phyloP scores from a whole-genome alignment of 2,888 invertebrate species.

The Chydorus sphaericus region DNA sequence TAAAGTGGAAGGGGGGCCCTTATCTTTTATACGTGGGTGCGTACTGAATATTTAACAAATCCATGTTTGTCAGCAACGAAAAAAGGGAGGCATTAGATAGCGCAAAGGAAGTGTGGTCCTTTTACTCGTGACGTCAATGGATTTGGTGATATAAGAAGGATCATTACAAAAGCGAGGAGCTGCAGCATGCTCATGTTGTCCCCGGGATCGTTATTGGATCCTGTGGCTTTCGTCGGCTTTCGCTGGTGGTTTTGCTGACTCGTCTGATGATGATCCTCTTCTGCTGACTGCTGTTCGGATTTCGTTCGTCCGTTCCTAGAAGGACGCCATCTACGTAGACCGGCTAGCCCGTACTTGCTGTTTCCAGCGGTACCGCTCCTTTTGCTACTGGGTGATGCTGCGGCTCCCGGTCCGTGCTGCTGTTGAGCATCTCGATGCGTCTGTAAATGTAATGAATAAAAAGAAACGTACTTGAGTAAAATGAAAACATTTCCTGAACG shows the following conservation, averaged over 20 bases:
- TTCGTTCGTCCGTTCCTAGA: neutral
- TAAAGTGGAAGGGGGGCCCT: too few species aligned
- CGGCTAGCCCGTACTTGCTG: neutral
- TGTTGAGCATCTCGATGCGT: neutral
- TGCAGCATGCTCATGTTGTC: slow-evolving; percentile 13
- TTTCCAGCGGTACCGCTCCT: too few species aligned
- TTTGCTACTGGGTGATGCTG: neutral
- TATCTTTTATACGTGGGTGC: too few species aligned
- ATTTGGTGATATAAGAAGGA: neutral
- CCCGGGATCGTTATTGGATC: neutral
- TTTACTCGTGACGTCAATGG: too few species aligned
- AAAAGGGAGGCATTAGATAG: too few species aligned
- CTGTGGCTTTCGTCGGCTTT: neutral
- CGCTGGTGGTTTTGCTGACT: neutral
- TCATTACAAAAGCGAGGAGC: slow-evolving; percentile 13
- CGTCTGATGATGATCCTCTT: neutral
- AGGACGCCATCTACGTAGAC: neutral
- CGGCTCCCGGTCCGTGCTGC: neutral
- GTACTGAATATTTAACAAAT: too few species aligned
- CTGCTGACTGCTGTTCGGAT: neutral
- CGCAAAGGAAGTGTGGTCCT: too few species aligned
- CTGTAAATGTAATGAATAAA: too few species aligned
- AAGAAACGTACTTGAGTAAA: neutral
- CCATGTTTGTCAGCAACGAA: too few species aligned
- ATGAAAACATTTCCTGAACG: too few species aligned